Base-by-base conservation (phyloP, 2,888 invertebrate genomes). In the Drosophila pegasa region DNA sequence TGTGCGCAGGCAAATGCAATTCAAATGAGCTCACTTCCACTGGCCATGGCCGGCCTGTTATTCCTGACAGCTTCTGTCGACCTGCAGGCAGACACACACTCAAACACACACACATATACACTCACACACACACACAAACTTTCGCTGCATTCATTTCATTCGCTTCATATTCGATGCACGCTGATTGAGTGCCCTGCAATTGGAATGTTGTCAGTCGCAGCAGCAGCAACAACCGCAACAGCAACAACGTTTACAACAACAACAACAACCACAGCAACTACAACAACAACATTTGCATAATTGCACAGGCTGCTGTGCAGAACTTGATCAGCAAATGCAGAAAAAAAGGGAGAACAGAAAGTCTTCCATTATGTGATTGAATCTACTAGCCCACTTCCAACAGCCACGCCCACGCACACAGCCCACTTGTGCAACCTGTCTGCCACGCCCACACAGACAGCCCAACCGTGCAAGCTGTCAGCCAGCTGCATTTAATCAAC, bases 101-200 rank as follows among this genome's bases (percentile, higher is more conserved):
- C 35, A 52, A n/a, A 62, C n/a, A 35, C 37, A 18, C 37, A 38
- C 37, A n/a, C 38, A 54, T 18, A 43, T 14, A 56, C n/a, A 37
- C 27, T 27, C 35, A 3, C 31, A n/a, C 37, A 51, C 25, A 63
- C 14, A 62, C 18, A 20, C 41, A 59, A 8, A 41, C 8, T 47
- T 25, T 50, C 38, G 60, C 20, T 41, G 54, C 35, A 58, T 52
- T 54, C 20, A 38, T 57, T 52, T 45, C 47, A 43, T 57, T 40
- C 45, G 50, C 57, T 43, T 65, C 60, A 63, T 59, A 58, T 78
- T 73, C 76, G 71, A 63, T 83, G 87, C 87, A 78, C 72, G 55
- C 71, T 87, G 81, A 88, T 88, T 87, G 73, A 84, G 72, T 75
- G 78, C 55, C 64, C 66, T 70, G 72, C 84, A 69, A 87, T 72